Base-by-base conservation (phyloP, 1,140 invertebrate species). In the Eumeta japonica region DNA sequence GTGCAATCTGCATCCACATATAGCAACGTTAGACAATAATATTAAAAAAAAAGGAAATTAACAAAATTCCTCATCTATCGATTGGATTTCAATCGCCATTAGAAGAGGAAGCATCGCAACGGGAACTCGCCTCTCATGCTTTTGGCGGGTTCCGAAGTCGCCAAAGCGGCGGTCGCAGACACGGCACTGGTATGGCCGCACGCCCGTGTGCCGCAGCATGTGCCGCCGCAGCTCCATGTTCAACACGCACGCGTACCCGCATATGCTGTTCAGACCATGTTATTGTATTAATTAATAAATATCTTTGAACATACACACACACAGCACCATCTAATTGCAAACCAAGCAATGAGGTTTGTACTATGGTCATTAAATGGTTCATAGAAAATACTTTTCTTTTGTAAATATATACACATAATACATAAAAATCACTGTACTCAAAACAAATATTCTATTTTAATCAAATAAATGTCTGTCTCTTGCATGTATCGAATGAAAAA, bases 101-200 rank as follows among this genome's bases (percentile, higher is more conserved):
- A n/a, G n/a, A n/a, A n/a, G n/a, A n/a, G n/a, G n/a, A n/a, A n/a
- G n/a, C n/a, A n/a, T n/a, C n/a, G n/a, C n/a, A n/a, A n/a, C n/a
- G n/a, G n/a, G n/a, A 32, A 53, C 60, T 55, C 54, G 73, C 79
- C 79, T 68, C 44, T 81, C 79, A 41, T 81, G 79, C 43, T 81
- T 81, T 52, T 79, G 79, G 28, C 79, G 63, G 39, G 74, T 79
- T 17, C 80, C 80, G 48, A 79, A 81, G 50, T 81, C 80, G 0
- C 83, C 84, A 61, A 89, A 89, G 7, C 82, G 63, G 9, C 86
- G 73, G 34, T 84, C 77, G 55, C 87, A 89, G 16, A 84, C 72
- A 27, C 80, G 75, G 45, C 87, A 89, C 49, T 83, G 79, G 62
- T 88, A 88, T 0, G 87, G 86, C 46, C 82, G 81, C 35, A 74